Base-by-base conservation (phyloP, 2,888 invertebrate genomes). In the Hypsopygia costalis region DNA sequence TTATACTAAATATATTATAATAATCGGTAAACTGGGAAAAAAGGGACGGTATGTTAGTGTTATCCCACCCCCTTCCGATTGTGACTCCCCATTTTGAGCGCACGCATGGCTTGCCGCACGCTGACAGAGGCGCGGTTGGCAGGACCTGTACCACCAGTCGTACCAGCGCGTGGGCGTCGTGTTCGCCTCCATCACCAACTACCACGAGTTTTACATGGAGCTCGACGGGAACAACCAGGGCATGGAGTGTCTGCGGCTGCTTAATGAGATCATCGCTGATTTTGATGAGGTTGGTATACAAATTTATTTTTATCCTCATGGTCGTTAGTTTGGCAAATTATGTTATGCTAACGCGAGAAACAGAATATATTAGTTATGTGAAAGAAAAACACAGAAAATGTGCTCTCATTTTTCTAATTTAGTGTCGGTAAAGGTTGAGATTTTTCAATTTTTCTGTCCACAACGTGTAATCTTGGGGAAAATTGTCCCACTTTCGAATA, bases 151-250 rank as follows among this genome's bases (percentile, higher is more conserved):
- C 88, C 95, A 97, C 89, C 97, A 97, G 85, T 95, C 95, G 79
- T 97, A 97, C 87, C 93, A 93, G 57, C 93, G 95, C 64, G 96
- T 97, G 38, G 97, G 97, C 34, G 97, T 97, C 16, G 94, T 97
- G 55, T 97, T 97, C 82, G 97, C 96, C 16, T 96, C 96, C 46
- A 96, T 97, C 70, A 96, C 97, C 62, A 97, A 97, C 89, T 97
- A 97, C 85, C 95, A 96, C 81, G 97, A 97, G 83, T 97, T 97
- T 89, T 97, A 97, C 83, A 95, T 95, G 72, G 97, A 97, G 88
- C 90, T 97, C 52, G 96, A 96, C 75, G 96, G 96, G 10, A 97
- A 96, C 74, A 96, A 96, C 82, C 96, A 97, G 81, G 97, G 97
- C 1, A 93, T 96, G 67, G 97, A 97, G 81, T 97, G 97, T 73